Evolutionary conservation across 2,113 vertebrate genomes (phyloP).

Genomic region (Callorhinus ursinus): DNA sequence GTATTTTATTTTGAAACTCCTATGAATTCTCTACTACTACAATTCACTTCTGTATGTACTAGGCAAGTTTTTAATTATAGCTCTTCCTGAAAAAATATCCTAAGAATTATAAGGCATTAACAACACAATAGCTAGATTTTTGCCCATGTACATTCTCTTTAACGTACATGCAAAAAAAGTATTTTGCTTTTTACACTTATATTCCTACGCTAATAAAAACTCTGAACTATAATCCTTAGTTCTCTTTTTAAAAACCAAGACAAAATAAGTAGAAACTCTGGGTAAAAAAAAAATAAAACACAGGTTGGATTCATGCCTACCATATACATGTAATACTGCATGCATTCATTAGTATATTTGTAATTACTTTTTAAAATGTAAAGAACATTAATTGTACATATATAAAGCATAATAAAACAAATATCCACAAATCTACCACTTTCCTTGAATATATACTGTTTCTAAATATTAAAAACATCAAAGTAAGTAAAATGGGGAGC

Average conservation of each 20-base stretch:
- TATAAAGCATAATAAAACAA: not conserved
- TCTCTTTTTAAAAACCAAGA: conserved; percentile 38
- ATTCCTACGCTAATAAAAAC: conserved; percentile 45
- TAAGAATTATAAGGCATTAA: not conserved
- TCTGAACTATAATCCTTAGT: not conserved
- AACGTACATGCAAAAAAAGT: not conserved
- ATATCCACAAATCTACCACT: not conserved
- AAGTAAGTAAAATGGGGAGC: not conserved
- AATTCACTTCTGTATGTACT: not conserved
- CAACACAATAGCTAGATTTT: conserved; percentile 8
- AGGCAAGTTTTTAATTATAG: not conserved
- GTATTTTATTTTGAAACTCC: not conserved
- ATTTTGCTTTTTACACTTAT: conserved; percentile 28
- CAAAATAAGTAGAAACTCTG: not conserved
- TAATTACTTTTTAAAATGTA: not conserved
- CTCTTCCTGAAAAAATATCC: not conserved
- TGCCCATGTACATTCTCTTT: not conserved
- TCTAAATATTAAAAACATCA: not conserved
- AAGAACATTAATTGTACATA: not conserved
- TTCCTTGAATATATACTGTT: not conserved
- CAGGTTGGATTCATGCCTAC: not conserved
- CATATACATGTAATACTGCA: not conserved
- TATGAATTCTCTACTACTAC: not conserved
- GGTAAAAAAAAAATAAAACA: conserved; percentile 33
- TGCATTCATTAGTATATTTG: not conserved